Base-by-base conservation (phyloP, 2,888 invertebrate species). In the Cheilosia variabilis region DNA sequence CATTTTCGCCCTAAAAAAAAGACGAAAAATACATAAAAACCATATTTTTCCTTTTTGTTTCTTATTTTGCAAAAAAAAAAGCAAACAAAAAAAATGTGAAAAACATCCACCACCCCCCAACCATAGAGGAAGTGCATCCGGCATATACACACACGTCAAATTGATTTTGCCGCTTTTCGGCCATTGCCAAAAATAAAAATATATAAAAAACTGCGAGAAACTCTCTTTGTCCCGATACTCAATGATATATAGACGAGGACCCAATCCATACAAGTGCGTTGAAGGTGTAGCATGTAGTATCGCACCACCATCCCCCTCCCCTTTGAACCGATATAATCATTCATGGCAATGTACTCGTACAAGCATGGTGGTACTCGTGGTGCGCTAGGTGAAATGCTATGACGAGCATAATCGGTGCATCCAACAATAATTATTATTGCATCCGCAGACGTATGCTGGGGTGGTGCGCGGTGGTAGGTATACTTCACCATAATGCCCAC, bases 401-500 rank as follows among this genome's bases (percentile, higher is more conserved):
- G 84, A 79, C 86, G 86, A 77, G 86, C 86, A 86, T 86, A 86
- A 86, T 86, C 86, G 86, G 76, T 81, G 81, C 77, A 86, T 86
- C 86, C 80, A 81, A 86, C 80, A 86, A 86, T 86, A 86, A 86
- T 86, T 86, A 86, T 86, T 86, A 80, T 86, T 86, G 86, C 86
- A 86, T 81, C 86, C 86, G 81, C 81, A 77, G 86, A 81, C 81
- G 75, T 80, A 84, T 75, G 75, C 60, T 55, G 63, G 84, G 52
- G 43, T 80, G 75, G 68, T 68, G 75, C 31, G 47, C 71, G 75
- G 82, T 71, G 37, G 37, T 37, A 13, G 37, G 13, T 37, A 3
- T 37, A 66, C 84, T 75, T 84, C 41, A 37, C 78, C 83, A 34
- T 84, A 79, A 79, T 75, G 65, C 79, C 60, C 75, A 58, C 72